These are phyloP conservation scores for Drosophila carrolli DNA, from an alignment of 1,140 invertebrate species.

Conservation along the genomic window DNA sequence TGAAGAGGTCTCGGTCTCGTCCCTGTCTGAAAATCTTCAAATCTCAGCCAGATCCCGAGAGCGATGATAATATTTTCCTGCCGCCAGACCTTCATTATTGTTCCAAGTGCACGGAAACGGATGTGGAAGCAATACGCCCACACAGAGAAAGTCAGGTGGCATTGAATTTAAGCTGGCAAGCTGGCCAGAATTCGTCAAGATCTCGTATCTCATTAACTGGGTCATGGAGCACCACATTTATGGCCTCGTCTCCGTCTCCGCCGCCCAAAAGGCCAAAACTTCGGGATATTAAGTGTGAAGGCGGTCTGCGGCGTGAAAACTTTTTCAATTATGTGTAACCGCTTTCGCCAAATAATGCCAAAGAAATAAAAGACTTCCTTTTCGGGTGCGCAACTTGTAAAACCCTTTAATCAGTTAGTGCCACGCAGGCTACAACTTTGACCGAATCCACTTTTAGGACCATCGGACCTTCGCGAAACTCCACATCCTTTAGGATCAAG, in stretches of 20 bases:
- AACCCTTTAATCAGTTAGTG: not conserved
- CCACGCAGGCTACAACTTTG: not conserved
- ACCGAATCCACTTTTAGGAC: not conserved
- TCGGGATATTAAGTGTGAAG: conserved; percentile 68
- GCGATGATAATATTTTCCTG: conserved; percentile 71
- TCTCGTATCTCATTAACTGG: conserved; percentile 31
- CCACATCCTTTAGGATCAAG: not conserved
- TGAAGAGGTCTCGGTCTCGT: not conserved
- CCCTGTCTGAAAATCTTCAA: conserved; percentile 28
- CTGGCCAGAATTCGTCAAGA: conserved; percentile 32
- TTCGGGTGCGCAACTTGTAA: not conserved
- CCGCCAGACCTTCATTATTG: conserved; percentile 49
- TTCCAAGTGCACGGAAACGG: conserved; percentile 37
- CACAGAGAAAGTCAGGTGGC: conserved; percentile 3
- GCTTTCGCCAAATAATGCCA: conserved; percentile 47
- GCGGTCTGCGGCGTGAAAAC: conserved; percentile 47
- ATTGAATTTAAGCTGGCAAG: conserved; percentile 16
- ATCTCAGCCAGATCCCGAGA: conserved; percentile 26
- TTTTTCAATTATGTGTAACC: conserved; percentile 72
- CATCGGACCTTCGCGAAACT: not conserved
- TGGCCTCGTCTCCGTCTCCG: not conserved
- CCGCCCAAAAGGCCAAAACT: conserved; percentile 5
- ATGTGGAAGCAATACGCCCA: conserved; percentile 64
- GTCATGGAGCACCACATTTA: conserved; percentile 25
- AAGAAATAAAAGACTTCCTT: conserved; percentile 6